These are phyloP conservation scores for Catharus fuscescens DNA, from an alignment of 2,113 vertebrate species.

Conservation along the genomic window DNA sequence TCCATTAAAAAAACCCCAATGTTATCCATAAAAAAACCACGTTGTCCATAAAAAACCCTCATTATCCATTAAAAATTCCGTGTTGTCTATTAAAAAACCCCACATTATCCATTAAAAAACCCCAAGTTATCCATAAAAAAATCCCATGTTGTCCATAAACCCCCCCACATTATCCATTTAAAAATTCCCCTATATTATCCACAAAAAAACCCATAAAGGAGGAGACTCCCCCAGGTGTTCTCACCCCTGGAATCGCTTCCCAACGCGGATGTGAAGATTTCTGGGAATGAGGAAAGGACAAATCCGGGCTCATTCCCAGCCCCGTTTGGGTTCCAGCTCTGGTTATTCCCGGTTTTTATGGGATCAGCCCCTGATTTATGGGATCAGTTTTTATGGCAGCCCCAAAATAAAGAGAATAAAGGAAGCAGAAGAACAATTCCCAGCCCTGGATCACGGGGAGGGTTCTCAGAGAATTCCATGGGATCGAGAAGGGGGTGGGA, in stretches of 20 bases:
- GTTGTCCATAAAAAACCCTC: too few species aligned
- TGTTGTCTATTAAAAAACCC: too few species aligned
- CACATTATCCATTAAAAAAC: too few species aligned
- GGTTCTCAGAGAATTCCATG: neutral
- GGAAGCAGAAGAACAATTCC: neutral
- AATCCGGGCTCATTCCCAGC: neutral
- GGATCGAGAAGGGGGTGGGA: accelerated
- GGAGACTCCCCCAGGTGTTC: neutral
- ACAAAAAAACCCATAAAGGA: neutral
- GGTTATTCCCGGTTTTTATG: conserved; percentile 41
- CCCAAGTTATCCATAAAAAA: neutral
- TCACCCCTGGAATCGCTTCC: neutral
- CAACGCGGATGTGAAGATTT: neutral
- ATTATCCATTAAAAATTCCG: too few species aligned
- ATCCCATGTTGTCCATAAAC: neutral
- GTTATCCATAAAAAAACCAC: too few species aligned
- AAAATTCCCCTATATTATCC: neutral
- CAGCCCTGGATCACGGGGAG: neutral
- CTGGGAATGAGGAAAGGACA: neutral
- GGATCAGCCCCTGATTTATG: conserved; percentile 51
- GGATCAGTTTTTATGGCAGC: conserved; percentile 50
- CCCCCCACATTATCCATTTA: neutral
- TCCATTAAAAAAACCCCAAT: too few species aligned
- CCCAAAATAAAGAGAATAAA: conserved; percentile 56
- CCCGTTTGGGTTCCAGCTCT: neutral